phyloP scores from a whole-genome alignment of 1,140 invertebrate genomes.

The Leptoteleia sp. region DNA sequence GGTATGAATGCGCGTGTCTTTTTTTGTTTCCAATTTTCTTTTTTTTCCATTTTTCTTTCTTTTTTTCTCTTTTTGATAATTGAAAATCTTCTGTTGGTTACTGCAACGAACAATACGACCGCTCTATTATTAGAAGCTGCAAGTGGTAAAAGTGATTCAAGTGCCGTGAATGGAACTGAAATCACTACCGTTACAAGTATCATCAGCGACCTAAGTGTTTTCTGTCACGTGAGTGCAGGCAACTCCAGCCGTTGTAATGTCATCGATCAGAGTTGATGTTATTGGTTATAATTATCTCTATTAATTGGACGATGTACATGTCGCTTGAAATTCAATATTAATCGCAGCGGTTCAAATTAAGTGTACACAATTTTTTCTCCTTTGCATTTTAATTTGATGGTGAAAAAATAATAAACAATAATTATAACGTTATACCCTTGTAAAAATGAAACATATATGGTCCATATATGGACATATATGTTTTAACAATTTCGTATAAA shows the following conservation, averaged over 20 bases:
- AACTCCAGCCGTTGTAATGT: conserved; percentile 11
- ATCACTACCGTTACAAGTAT: conserved; percentile 44
- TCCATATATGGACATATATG: too few relatives aligned
- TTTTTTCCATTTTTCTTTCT: background rate
- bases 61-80: conserved; percentile 2
- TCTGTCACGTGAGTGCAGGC: conserved; percentile 32
- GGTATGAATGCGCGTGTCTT: too few relatives aligned
- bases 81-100: background rate
- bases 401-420: too few relatives aligned
- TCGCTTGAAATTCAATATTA: background rate
- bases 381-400: too few relatives aligned
- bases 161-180: conserved; percentile 26
- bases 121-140: conserved; percentile 23
- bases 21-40: too few relatives aligned
- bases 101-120: background rate
- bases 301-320: background rate
- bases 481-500: too few relatives aligned
- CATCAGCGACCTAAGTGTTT: conserved; percentile 34
- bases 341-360: too few relatives aligned
- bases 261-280: conserved; percentile 15
- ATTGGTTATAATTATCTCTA: conserved; percentile 4
- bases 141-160: conserved; percentile 38
- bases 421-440: too few relatives aligned
- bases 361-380: too few relatives aligned
- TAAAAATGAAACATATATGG: too few relatives aligned